phyloP scores from a whole-genome alignment of 1,140 invertebrate genomes.

The Acyrthosiphon pisum region DNA sequence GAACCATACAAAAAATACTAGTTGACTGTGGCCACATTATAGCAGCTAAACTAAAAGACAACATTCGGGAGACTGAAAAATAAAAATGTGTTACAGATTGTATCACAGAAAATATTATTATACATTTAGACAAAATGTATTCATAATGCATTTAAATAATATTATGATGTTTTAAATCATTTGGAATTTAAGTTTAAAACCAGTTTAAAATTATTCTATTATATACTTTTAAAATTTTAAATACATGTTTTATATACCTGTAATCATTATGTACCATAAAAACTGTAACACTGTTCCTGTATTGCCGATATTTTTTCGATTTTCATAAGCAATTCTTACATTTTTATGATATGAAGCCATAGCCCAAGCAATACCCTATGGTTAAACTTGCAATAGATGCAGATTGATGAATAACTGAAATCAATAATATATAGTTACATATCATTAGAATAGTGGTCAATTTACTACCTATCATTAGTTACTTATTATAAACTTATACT shows the following conservation, averaged over 20 bases:
- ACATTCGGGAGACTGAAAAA: slow-evolving; percentile 74
- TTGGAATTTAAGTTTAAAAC: neutral
- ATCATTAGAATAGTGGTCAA: neutral
- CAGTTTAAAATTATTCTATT: neutral
- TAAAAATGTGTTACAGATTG: slow-evolving; percentile 57
- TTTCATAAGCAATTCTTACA: slow-evolving; percentile 75
- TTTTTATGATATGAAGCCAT: slow-evolving; percentile 83
- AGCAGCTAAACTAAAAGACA: slow-evolving; percentile 72
- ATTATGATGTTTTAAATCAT: neutral
- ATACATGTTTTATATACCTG: slow-evolving; percentile 66
- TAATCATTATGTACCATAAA: slow-evolving; percentile 80
- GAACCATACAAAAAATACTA: slow-evolving; percentile 69
- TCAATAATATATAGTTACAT: slow-evolving; percentile 55
- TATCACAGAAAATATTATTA: neutral
- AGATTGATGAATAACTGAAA: slow-evolving; percentile 73
- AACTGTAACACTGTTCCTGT: slow-evolving; percentile 74
- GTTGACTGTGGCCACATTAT: slow-evolving; percentile 71
- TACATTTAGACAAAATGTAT: neutral
- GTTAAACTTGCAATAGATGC: slow-evolving; percentile 77
- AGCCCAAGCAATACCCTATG: slow-evolving; percentile 84
- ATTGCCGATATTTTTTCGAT: slow-evolving; percentile 75
- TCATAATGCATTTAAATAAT: neutral
- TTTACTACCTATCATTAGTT: neutral
- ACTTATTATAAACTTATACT: neutral
- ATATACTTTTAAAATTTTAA: neutral